These are phyloP conservation scores for Stramonita haemastoma DNA, from an alignment of 2,888 invertebrate genomes.

Conservation along the genomic window DNA sequence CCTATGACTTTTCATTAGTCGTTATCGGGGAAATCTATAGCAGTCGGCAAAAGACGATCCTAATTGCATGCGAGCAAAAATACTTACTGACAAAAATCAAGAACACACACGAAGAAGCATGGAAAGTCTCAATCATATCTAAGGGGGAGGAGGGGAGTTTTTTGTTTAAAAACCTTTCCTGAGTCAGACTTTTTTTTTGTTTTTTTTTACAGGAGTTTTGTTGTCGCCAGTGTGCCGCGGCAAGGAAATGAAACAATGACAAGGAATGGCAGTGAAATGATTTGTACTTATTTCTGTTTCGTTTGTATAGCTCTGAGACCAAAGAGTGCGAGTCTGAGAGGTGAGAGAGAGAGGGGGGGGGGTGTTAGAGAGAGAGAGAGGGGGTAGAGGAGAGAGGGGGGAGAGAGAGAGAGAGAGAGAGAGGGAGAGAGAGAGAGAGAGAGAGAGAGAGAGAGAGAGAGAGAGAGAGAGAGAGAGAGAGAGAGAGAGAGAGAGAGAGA, in stretches of 20 bases:
- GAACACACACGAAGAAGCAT: background rate
- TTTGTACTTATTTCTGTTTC: background rate
- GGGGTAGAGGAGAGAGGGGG: too few species aligned
- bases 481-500: background rate
- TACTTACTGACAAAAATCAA: background rate
- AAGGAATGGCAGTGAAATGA: background rate
- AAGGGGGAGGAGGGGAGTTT: too few species aligned
- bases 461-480: too few species aligned
- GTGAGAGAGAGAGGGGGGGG: background rate
- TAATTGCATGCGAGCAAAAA: constrained; percentile 16
- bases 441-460: too few species aligned
- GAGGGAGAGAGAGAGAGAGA: background rate
- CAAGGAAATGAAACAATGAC: background rate
- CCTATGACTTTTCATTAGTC: constrained; percentile 25
- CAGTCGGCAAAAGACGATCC: background rate
- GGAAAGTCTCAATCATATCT: background rate
- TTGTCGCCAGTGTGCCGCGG: background rate
- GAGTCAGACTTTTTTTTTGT: too few species aligned
- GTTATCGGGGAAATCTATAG: background rate
- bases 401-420: background rate
- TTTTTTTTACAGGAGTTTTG: background rate
- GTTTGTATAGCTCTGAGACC: background rate
- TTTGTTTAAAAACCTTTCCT: too few species aligned
- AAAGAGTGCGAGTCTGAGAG: background rate
- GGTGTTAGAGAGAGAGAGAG: too few species aligned